Base-by-base conservation (phyloP, 2,797 vertebrate species). In the Gymnoscopelus braueri region DNA sequence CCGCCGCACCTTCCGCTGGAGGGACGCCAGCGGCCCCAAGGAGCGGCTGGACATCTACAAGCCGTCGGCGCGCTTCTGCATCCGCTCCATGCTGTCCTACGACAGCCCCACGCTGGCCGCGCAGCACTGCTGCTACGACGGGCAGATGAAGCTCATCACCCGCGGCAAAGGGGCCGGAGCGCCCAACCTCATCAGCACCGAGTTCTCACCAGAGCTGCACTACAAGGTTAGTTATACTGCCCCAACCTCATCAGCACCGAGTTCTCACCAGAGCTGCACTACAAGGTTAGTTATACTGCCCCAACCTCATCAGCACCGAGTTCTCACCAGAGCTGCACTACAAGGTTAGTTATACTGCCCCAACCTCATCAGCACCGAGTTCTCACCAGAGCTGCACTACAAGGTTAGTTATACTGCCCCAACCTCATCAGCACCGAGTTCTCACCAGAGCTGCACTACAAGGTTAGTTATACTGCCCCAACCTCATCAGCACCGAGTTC, bases 11-110 rank as follows among this genome's bases (percentile, higher is more conserved):
- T 97, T 94, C 88, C 92, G 88, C 23, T 97, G 96, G 97, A 91
- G 92, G 15, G 96, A 97, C 0, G 95, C 96, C 56, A 97, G 96
- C 0, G 93, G 96, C 35, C 94, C 93, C 10, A 93, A 93, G 49
- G 96, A 97, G 80, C 93, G 89, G 10, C 91, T 98, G 84, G 96
- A 96, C 72, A 94, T 97, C 83, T 96, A 97, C 89, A 95, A 96
- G 79, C 95, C 96, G 0, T 94, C 95, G 0, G 96, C 96, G 0
- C 88, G 84, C n/a, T 95, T 95, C 89, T 98, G 96, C 82, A 83
- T 96, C 60, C 95, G 95, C 81, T 97, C 96, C 2, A 93, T 95
- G 94, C 93, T 96, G 13, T 95, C 95, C 0, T 85, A 90, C 0
- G 91, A 95, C 63, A 96, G 96, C 92, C 92, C 93, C 50, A 96